phyloP scores from a whole-genome alignment of 2,888 invertebrate genomes.

The Euplagia quadripunctaria region DNA sequence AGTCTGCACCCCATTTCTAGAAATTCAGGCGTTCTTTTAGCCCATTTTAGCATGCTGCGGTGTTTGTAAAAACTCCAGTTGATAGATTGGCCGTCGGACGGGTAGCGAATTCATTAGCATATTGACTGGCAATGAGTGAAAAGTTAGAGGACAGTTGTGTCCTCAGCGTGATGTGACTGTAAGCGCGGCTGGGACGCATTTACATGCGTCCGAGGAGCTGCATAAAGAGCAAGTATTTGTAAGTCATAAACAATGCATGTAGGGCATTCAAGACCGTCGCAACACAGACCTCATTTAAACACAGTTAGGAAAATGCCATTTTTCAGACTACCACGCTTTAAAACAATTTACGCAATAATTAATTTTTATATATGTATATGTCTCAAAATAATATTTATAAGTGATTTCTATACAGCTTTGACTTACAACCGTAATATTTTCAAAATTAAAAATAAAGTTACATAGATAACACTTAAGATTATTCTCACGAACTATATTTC shows the following conservation, averaged over 20 bases:
- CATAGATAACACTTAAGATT: neutral
- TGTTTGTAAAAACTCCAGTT: conserved; percentile 20
- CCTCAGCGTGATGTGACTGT: conserved; percentile 65
- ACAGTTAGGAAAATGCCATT: conserved; percentile 41
- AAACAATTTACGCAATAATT: no score
- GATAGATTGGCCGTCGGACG: conserved; percentile 49
- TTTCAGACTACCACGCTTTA: neutral
- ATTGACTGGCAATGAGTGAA: conserved; percentile 78
- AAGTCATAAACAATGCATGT: conserved; percentile 59
- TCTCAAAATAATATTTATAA: no score
- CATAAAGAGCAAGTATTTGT: conserved; percentile 60
- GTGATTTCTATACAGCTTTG: neutral
- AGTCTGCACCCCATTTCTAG: neutral
- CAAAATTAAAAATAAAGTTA: neutral
- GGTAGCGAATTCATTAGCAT: conserved; percentile 69
- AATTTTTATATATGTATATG: no score
- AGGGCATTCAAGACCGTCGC: conserved; percentile 52
- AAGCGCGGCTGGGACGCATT: conserved; percentile 66
- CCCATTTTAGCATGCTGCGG: conserved; percentile 17
- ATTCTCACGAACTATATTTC: conserved; percentile 6
- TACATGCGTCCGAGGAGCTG: conserved; percentile 73
- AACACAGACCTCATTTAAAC: conserved; percentile 60
- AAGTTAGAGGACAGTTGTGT: conserved; percentile 68
- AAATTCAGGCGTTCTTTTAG: neutral
- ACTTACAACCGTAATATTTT: neutral